Evolutionary conservation across 2,888 invertebrate species (phyloP), one percentile per base, ranked within the genome.

Genomic region (Lasioglossum marginatum): DNA sequence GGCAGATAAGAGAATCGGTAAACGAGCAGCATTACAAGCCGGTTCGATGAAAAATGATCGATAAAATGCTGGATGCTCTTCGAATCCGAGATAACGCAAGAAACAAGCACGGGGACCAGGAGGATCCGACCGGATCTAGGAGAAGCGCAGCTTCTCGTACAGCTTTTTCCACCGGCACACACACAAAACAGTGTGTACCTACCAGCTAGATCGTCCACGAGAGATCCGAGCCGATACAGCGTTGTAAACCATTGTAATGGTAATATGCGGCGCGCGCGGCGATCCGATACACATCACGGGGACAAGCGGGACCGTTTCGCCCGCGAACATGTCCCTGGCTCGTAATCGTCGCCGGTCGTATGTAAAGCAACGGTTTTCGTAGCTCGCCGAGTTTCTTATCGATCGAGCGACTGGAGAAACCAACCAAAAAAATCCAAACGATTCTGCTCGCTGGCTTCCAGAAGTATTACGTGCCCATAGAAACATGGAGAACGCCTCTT

Each of bases 201-300:
- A 68, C 77, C 82, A 77, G 80, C 82, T 87, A 83, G 77, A 75
- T 87, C 83, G 83, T 87, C 83, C 86, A 78, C 89, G 87, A 81
- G 90, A 92, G 93, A 94, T 94, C 91, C 81, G 78, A 81, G 79
- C 85, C 88, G 92, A 94, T 94, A 93, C 87, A 90, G 88, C 88
- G 90, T 92, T 93, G 93, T 93, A 91, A 93, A 92, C 90, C 93
- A 94, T 94, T 94, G 94, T 94, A 92, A 94, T 94, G 94, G 93
- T 94, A 94, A 94, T 94, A 89, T 85, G 86, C 82, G 85, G 84
- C 87, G 81, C 83, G 83, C 86, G 80, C 79, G 66, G 71, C 70
- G 52, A 75, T 68, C 77, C 72, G 90, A 90, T 85, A 89, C 87
- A 83, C 80, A 90, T 90, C 86, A 79, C 77, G 72, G 57, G 72